A percentile compares a stretch with the other conserved stretches of the same genome.
phyloP scores from a whole-genome alignment of 2,797 vertebrate species.

The Danio aesculapii region DNA sequence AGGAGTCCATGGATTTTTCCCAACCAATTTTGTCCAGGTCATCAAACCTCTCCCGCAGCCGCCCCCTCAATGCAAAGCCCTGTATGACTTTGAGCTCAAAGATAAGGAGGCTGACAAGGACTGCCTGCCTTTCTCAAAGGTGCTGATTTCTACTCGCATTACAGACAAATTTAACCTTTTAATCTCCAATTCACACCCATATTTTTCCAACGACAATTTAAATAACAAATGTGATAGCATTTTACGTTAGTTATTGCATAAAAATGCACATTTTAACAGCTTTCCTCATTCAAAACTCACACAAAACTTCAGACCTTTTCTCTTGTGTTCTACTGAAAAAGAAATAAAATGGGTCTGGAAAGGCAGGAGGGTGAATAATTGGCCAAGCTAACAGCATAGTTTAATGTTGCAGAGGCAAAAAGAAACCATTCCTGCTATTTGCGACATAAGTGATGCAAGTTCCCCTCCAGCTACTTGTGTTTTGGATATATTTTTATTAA shows the following conservation, averaged over 20 bases:
- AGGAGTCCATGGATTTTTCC: slow-evolving; percentile 96
- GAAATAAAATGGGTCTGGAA: background rate
- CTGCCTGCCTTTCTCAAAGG: slow-evolving; percentile 97
- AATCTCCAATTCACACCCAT: background rate
- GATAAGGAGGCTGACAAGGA: slow-evolving; percentile 99
- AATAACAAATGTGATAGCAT: no score
- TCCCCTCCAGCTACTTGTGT: background rate
- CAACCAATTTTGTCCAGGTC: slow-evolving; percentile 98
- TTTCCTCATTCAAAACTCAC: background rate
- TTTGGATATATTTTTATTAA: background rate
- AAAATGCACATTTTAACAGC: background rate
- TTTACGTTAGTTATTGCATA: background rate
- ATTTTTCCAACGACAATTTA: background rate
- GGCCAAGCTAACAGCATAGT: background rate
- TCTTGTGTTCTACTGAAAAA: background rate
- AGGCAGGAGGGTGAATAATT: background rate
- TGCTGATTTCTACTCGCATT: slow-evolving; percentile 59
- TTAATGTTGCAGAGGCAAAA: background rate
- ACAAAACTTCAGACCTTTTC: background rate
- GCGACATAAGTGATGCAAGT: background rate
- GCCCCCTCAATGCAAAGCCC: slow-evolving; percentile 97
- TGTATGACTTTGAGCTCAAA: slow-evolving; percentile 99
- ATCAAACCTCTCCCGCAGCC: slow-evolving; percentile 97
- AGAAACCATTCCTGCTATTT: background rate
- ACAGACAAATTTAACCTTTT: background rate